Base-by-base conservation (phyloP, 2,888 invertebrate genomes). In the Ennomos erosarius region DNA sequence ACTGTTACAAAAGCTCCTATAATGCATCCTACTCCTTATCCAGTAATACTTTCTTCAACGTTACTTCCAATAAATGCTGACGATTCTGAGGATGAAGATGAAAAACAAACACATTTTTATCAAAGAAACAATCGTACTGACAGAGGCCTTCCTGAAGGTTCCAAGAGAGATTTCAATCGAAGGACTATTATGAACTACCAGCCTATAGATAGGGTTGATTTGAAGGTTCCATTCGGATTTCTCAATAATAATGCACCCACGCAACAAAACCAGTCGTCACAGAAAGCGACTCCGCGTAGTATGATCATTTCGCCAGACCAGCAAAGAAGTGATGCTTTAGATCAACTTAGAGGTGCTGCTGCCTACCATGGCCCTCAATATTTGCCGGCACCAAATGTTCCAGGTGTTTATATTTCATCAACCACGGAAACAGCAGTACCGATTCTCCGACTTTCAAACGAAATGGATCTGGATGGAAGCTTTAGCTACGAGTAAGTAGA, bases 391-490 rank as follows among this genome's bases (percentile, higher is more conserved):
- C 85, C 89, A 46, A 80, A 80, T 56, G 75, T 82, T 36, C 86
- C 88, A 34, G 80, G 80, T 52, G 71, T 81, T 37, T 84, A 81
- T 57, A 73, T 86, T 60, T 85, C 86, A 42, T 85, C 93, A 12
- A 89, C 92, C 34, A 90, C 92, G 4, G 90, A 92, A 74, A 90
- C 92, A 6, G 86, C 90, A 6, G 86, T 93, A 68, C 93, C 93
- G 11, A 93, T 93, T 64, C 75, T 93, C 55, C 87, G 92, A 49
- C 79, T 92, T 56, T 91, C 92, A 35, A 93, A 90, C 68, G 93
- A 93, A 81, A 93, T 93, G 88, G 93, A 93, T 75, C 84, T 93
- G 61, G 93, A 93, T 75, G 93, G 93, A 60, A 92, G 92, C 66
- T 93, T 92, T 68, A 93, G 92, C 69, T 93, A 93, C 58, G 93